Base-by-base conservation (phyloP, 2,113 vertebrate species). In the Gopherus evgoodei region DNA sequence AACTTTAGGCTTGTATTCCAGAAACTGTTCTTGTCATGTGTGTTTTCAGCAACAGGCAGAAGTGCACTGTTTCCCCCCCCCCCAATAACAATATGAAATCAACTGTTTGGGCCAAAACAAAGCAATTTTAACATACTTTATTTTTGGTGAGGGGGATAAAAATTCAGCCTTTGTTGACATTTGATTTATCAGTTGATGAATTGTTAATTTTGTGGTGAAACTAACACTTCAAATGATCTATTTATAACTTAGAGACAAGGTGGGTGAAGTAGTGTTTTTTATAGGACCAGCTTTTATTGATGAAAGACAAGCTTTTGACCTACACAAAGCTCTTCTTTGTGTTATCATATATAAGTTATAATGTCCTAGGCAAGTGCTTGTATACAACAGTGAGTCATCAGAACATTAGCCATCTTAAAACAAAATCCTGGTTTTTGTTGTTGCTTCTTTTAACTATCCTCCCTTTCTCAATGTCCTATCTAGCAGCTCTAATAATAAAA, bases 401-500 rank as follows among this genome's bases (percentile, higher is more conserved):
- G 3, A 17, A 44, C 14, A 50, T 29, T 1, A 76, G 50, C 22
- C 4, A 21, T 88, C n/a, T 8, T 19, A 14, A 79, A 11, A 54
- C 83, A 90, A 27, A 52, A 87, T 50, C 21, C 3, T 82, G 4
- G 31, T 16, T 78, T 53, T 8, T 81, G 0, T 65, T 87, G 50
- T n/a, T 93, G 24, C 35, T 94, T 4, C 42, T 92, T 93, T 38
- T 80, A 87, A 93, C 82, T 93, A 17, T 72, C 83, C 96, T 53
- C 52, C 52, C 17, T 21, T 19, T 95, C 95, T 82, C 49, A 29
- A 11, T 88, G 72, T 31, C 80, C 57, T 94, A 31, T 54, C 54
- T 86, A 82, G 54, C 94, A 89, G 22, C 17, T 49, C 11, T 16
- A 50, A 56, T 91, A 78, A 75, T 76, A 75, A n/a, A 24, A 35